Conservation (phyloP, 2,113 vertebrate genomes). For the Gnathonemus echidnorhynchus region DNA sequence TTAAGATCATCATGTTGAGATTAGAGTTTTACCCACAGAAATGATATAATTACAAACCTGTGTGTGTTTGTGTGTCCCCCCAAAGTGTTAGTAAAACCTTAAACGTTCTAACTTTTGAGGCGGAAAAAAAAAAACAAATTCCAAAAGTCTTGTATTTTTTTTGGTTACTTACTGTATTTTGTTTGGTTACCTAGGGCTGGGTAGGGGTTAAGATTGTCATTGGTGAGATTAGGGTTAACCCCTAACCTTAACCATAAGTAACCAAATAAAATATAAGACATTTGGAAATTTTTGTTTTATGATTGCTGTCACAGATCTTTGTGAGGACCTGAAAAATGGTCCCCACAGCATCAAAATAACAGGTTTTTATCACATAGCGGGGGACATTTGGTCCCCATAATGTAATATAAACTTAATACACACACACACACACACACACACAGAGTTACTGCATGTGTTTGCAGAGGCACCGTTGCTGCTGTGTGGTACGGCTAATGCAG, state of each 20-base stretch:
- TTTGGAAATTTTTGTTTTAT: neutral
- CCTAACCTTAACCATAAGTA: neutral
- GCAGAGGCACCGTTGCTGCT: slow-evolving; percentile 14
- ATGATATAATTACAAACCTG: no score
- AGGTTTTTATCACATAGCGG: neutral
- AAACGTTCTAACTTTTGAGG: no score
- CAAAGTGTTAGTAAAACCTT: no score
- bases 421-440: neutral
- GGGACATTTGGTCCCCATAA: neutral
- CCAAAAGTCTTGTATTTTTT: no score
- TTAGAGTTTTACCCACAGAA: no score
- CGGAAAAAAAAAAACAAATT: neutral
- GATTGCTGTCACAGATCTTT: neutral
- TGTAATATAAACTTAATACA: neutral
- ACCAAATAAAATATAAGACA: neutral
- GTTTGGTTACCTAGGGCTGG: no score
- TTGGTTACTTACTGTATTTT: no score
- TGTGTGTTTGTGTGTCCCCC: no score
- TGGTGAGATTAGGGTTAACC: neutral
- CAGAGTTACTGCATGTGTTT: slow-evolving; percentile 45
- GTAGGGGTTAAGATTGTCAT: no score
- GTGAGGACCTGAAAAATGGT: neutral
- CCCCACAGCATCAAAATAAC: neutral
- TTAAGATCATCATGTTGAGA: no score
- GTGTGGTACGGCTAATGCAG: slow-evolving; percentile 22